Conservation (phyloP, 1,140 invertebrate species). For the Scaptomyza pallida region DNA sequence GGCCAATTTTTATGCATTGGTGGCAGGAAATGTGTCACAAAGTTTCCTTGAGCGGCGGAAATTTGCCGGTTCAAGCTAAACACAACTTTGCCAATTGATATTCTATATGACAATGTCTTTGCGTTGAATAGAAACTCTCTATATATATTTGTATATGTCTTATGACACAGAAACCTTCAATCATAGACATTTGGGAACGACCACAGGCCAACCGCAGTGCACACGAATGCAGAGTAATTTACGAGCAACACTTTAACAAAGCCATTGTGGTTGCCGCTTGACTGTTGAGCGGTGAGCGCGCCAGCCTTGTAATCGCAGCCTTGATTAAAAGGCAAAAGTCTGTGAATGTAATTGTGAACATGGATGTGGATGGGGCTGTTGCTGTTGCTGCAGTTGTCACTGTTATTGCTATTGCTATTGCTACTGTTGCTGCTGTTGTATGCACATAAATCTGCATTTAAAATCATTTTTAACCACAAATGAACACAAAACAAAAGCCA, state of each 20-base stretch:
- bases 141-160: neutral
- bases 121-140: neutral
- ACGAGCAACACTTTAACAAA: conserved; percentile 41
- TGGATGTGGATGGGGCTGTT: conserved; percentile 9
- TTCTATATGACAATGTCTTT: too few relatives aligned
- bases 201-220: too few relatives aligned
- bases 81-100: too few relatives aligned
- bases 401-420: conserved; percentile 6
- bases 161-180: neutral
- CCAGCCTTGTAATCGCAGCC: conserved; percentile 59
- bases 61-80: conserved; percentile 1
- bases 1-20: conserved; percentile 19
- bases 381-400: conserved; percentile 47
- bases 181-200: neutral
- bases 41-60: conserved; percentile 7
- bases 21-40: conserved; percentile 13
- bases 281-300: conserved; percentile 25
- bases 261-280: conserved; percentile 44
- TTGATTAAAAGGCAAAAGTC: conserved; percentile 73
- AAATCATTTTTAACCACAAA: conserved; percentile 66
- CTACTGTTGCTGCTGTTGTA: conserved; percentile 40
- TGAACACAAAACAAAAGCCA: conserved; percentile 55
- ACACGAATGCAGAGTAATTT: conserved; percentile 32
- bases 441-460: conserved; percentile 82
- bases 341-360: conserved; percentile 10